Conservation (phyloP, 2,888 invertebrate species). For the Euspilapteryx auroguttella region DNA sequence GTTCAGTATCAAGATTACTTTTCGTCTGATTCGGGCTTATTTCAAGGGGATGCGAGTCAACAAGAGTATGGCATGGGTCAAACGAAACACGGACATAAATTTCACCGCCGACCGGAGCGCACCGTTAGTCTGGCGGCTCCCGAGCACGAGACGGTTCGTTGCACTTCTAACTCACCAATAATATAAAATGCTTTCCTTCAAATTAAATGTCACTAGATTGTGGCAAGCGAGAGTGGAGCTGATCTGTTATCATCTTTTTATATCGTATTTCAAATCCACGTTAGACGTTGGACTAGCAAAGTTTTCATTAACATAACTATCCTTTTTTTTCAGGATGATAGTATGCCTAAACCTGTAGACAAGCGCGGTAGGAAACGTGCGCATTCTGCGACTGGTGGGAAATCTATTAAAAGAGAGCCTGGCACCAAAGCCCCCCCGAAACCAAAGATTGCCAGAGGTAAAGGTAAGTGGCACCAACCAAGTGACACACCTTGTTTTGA, state of each 20-base stretch:
- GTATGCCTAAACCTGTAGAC: not conserved
- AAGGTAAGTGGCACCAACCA: constrained; percentile 17
- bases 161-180: too few relatives aligned
- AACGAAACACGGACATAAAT: too few relatives aligned
- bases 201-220: too few relatives aligned
- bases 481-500: not conserved
- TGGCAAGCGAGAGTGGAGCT: too few relatives aligned
- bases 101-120: constrained; percentile 11
- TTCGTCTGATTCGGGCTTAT: constrained; percentile 12
- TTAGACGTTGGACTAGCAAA: too few relatives aligned
- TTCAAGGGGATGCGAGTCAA: not conserved
- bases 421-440: not conserved
- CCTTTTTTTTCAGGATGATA: constrained; percentile 1
- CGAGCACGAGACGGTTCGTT: not conserved
- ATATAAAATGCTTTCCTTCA: too few relatives aligned
- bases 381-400: constrained; percentile 27
- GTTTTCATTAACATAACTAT: too few relatives aligned
- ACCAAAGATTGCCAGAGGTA: constrained; percentile 11
- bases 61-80: too few relatives aligned
- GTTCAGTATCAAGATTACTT: constrained; percentile 29
- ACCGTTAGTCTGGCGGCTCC: constrained; percentile 1
- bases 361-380: constrained; percentile 35
- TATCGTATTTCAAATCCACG: too few relatives aligned
- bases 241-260: too few relatives aligned
- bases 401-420: constrained; percentile 15